Base-by-base conservation (phyloP, 2,888 invertebrate genomes). In the Bursaphelenchus okinawaensis region DNA sequence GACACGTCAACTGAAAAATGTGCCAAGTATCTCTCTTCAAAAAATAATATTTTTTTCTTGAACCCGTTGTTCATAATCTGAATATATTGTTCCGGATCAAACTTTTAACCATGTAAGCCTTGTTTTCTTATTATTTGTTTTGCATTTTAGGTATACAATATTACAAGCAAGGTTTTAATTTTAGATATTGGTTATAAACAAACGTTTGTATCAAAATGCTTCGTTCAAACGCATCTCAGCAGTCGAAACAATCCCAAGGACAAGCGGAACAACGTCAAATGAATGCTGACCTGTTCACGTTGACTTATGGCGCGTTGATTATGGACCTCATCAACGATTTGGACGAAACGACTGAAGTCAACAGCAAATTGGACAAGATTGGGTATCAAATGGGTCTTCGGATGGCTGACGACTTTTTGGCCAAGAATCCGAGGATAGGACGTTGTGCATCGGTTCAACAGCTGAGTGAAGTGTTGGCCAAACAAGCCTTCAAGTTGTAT, bases 351-450 rank as follows among this genome's bases (percentile, higher is more conserved):
- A 95, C 96, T 50, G 95, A 96, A 86, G 95, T 98, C 0, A 98
- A 95, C 83, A 93, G 93, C 81, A 95, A 98, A 82, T 85, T 95
- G 67, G 93, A 94, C 63, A 83, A 83, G 73, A 86, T 86, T 85
- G 98, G 98, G 4, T 98, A 96, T 83, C 98, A 96, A 83, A 98
- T 98, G 88, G 98, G 98, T 12, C 90, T 96, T 61, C 87, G 98
- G 54, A 85, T 99, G 50, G 94, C 99, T 68, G 98, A 99, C 86
- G 98, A 99, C 83, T 98, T 93, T 80, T 86, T 98, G 9, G 93
- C 96, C 0, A 88, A 93, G 75, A 85, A 76, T 78, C 93, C 91
- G 22, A 89, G 89, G 61, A 89, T 91, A 3, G 90, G 90, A 0
- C 87, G 94, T 52, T 98, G 98, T 83, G 87, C 91, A 81, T 96